Evolutionary conservation across 2,797 vertebrate species (phyloP).

Genomic region (Semaprochilodus insignis): DNA sequence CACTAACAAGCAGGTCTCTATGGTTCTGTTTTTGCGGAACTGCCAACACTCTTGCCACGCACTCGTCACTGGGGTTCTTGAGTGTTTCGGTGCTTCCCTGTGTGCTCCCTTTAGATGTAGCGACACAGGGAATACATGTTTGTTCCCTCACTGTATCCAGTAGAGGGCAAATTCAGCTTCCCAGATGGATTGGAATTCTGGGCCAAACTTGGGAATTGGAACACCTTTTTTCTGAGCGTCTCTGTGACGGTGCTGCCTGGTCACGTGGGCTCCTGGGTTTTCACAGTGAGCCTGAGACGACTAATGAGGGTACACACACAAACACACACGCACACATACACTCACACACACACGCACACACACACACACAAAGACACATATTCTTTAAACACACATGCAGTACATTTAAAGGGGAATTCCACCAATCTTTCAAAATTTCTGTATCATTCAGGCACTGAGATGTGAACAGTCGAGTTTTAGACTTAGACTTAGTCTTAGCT

Average conservation of each 20-base stretch:
- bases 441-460: too few relatives aligned
- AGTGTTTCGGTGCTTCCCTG: conserved; percentile 39
- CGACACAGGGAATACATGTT: conserved; percentile 16
- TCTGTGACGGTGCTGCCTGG: conserved; percentile 37
- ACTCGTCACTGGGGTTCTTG: conserved; percentile 9
- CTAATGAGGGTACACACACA: conserved; percentile 24
- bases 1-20: conserved; percentile 60
- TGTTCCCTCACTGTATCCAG: conserved; percentile 42
- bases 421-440: neutral
- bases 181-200: neutral
- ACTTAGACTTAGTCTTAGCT: neutral
- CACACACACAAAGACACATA: neutral
- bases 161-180: conserved; percentile 24
- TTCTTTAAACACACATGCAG: neutral
- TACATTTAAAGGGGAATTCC: neutral
- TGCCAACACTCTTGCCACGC: conserved; percentile 62
- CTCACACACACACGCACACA: conserved; percentile 7
- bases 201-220: neutral
- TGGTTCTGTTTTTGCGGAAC: conserved; percentile 44
- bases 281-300: neutral
- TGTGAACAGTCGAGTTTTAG: too few relatives aligned
- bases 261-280: neutral
- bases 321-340: conserved; percentile 7
- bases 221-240: conserved; percentile 11
- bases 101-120: conserved; percentile 36